These are phyloP conservation scores for Cosmopolites sordidus DNA, from an alignment of 2,888 invertebrate species.

Conservation along the genomic window DNA sequence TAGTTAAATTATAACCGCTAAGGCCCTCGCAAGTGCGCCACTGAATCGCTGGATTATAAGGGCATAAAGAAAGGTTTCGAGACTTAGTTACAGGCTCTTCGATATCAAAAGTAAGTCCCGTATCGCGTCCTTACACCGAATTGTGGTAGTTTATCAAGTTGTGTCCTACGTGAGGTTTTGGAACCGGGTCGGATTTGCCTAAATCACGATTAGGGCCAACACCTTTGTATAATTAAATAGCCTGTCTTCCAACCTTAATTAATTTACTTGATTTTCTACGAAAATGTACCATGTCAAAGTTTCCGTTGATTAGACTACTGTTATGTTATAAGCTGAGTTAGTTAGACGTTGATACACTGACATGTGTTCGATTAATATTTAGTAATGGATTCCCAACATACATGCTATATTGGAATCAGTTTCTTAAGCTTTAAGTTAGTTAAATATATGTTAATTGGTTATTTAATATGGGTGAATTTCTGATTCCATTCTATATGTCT, in stretches of 20 bases:
- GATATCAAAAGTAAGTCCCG: constrained; percentile 17
- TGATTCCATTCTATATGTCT: too few relatives aligned
- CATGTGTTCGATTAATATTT: too few relatives aligned
- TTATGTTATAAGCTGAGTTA: too few relatives aligned
- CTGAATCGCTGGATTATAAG: constrained; percentile 13
- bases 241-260: constrained; percentile 17
- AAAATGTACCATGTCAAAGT: not conserved
- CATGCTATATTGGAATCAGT: too few relatives aligned
- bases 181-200: constrained; percentile 19
- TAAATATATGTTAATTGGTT: too few relatives aligned
- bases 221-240: constrained; percentile 24
- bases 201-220: constrained; percentile 22
- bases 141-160: constrained; percentile 25
- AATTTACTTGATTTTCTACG: constrained; percentile 16
- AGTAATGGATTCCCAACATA: too few relatives aligned
- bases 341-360: too few relatives aligned
- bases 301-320: not conserved
- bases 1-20: not conserved
- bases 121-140: constrained; percentile 17
- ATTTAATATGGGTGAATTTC: too few relatives aligned
- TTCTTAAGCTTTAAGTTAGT: too few relatives aligned
- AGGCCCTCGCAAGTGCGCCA: constrained; percentile 3
- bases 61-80: constrained; percentile 13
- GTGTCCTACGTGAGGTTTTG: constrained; percentile 24
- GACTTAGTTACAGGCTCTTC: constrained; percentile 5